Conservation (phyloP, 2,888 invertebrate species). For the Noctua pronuba region DNA sequence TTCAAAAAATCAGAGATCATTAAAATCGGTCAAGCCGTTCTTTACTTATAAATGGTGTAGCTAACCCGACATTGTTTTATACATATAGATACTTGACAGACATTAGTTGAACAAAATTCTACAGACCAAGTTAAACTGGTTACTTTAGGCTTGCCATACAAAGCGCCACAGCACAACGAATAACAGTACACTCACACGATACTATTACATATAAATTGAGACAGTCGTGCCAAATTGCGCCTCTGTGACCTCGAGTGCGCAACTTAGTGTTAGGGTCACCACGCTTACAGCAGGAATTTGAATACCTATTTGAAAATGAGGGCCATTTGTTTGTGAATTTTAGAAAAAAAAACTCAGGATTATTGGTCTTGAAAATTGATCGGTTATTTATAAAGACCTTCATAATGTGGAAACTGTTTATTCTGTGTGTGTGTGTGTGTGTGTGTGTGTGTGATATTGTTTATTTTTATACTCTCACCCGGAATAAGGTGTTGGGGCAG, state of each 20-base stretch:
- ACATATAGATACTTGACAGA: neutral
- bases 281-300: slow-evolving; percentile 10
- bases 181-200: slow-evolving; percentile 55
- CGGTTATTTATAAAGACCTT: neutral
- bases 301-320: neutral
- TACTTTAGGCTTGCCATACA: slow-evolving; percentile 16
- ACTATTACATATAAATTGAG: slow-evolving; percentile 66
- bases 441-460: neutral
- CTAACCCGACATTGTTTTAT: too few relatives aligned
- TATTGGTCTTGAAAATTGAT: neutral
- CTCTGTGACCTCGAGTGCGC: slow-evolving; percentile 59
- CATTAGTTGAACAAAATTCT: neutral
- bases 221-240: slow-evolving; percentile 62
- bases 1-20: too few relatives aligned
- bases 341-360: neutral
- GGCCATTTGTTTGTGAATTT: neutral
- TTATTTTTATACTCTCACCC: neutral
- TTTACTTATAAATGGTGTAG: too few relatives aligned
- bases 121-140: neutral
- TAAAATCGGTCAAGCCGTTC: too few relatives aligned
- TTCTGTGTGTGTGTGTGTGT: neutral
- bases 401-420: neutral
- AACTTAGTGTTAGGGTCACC: slow-evolving; percentile 49
- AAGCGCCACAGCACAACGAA: slow-evolving; percentile 45
- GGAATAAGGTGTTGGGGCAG: neutral